Evolutionary conservation across 2,797 vertebrate species (phyloP).

Genomic region (Melanotaenia pygmaea): DNA sequence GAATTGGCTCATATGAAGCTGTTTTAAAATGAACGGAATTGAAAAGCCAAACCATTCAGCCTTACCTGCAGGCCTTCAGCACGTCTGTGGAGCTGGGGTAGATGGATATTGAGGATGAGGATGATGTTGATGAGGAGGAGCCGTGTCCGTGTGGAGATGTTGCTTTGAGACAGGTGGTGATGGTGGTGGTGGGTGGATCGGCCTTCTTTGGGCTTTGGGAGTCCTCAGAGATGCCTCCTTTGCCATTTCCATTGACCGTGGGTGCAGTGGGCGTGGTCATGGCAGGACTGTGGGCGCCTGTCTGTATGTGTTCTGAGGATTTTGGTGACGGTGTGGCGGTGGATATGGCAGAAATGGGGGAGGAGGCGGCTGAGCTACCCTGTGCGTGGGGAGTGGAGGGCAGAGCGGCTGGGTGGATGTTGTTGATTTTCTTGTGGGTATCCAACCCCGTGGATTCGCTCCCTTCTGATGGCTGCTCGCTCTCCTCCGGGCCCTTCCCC

Average conservation of each 20-base stretch:
- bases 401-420: constrained; percentile 92
- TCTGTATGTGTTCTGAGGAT: constrained; percentile 92
- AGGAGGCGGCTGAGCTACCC: constrained; percentile 94
- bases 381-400: constrained; percentile 83
- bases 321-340: constrained; percentile 96
- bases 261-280: constrained; percentile 45
- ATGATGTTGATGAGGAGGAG: constrained; percentile 82
- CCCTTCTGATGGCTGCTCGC: constrained; percentile 88
- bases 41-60: background rate
- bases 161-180: constrained; percentile 59
- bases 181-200: constrained; percentile 82
- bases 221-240: constrained; percentile 88
- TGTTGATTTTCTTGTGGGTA: constrained; percentile 92
- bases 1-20: background rate
- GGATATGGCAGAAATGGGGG: constrained; percentile 96
- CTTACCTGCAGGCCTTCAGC: constrained; percentile 97
- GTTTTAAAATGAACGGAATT: background rate
- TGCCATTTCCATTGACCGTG: constrained; percentile 89
- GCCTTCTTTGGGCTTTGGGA: constrained; percentile 94
- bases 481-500: constrained; percentile 89
- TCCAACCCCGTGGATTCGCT: constrained; percentile 62
- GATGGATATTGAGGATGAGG: constrained; percentile 91
- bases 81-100: constrained; percentile 96
- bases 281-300: constrained; percentile 87
- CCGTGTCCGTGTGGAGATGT: constrained; percentile 84